Conservation (phyloP, 2,113 vertebrate species). For the Barbus barbus region DNA sequence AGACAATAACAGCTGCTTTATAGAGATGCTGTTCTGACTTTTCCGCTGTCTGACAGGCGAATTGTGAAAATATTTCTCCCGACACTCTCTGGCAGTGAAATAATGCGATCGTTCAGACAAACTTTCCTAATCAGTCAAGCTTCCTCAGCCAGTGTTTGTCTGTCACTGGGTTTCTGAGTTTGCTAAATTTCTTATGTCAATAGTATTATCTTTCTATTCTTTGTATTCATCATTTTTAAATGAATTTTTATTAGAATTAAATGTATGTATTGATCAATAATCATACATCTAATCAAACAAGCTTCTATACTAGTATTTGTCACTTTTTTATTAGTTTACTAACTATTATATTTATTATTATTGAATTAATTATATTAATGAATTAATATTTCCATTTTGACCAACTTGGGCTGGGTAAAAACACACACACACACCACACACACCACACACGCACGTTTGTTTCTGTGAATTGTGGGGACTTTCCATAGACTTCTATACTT, state of each 20-base stretch:
- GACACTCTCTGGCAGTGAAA: constrained; percentile 7
- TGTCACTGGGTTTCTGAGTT: background rate
- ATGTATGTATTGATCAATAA: too few relatives aligned
- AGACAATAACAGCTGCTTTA: constrained; percentile 36
- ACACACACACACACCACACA: too few relatives aligned
- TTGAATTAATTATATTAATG: too few relatives aligned
- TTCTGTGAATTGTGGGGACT: too few relatives aligned
- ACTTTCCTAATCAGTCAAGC: background rate
- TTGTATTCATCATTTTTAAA: background rate
- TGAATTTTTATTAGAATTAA: too few relatives aligned
- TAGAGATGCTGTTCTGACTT: constrained; percentile 19
- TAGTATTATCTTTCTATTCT: background rate
- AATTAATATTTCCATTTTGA: too few relatives aligned
- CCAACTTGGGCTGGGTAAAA: too few relatives aligned
- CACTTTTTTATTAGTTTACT: background rate
- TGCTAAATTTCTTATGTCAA: background rate
- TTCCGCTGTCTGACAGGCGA: background rate
- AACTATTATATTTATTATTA: too few relatives aligned
- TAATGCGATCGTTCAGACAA: constrained; percentile 29
- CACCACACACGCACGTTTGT: too few relatives aligned
- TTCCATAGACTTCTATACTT: too few relatives aligned
- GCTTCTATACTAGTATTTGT: background rate
- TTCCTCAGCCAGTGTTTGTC: background rate
- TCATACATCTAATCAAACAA: background rate
- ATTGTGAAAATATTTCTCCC: constrained; percentile 10